phyloP scores from a whole-genome alignment of 2,113 vertebrate genomes.

The Chelonoidis abingdonii region DNA sequence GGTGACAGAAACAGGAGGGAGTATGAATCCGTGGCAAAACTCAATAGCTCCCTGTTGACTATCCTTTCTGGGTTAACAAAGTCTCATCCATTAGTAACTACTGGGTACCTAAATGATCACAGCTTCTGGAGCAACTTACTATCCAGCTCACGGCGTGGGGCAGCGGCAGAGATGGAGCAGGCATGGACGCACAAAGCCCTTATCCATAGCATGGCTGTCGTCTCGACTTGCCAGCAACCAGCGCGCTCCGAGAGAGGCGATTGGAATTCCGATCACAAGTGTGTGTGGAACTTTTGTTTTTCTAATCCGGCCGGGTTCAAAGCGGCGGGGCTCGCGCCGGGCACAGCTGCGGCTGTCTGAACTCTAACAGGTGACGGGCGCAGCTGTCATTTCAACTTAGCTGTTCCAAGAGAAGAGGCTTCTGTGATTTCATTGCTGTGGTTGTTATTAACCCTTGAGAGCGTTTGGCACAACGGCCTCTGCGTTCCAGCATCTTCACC shows the following conservation, averaged over 20 bases:
- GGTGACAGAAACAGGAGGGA: too few relatives aligned
- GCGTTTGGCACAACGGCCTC: background rate
- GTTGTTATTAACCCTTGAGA: background rate
- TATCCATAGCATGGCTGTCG: background rate
- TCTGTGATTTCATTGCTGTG: background rate
- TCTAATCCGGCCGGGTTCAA: constrained; percentile 62
- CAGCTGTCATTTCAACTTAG: constrained; percentile 64
- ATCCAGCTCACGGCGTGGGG: background rate
- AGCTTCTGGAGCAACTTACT: background rate
- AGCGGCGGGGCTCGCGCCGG: constrained; percentile 27
- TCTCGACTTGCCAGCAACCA: background rate
- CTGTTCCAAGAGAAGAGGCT: background rate
- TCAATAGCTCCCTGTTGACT: too few relatives aligned
- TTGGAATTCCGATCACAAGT: constrained; percentile 67
- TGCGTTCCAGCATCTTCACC: background rate
- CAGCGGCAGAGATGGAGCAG: background rate
- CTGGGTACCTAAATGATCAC: background rate
- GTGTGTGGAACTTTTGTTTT: constrained; percentile 12
- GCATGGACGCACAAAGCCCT: background rate
- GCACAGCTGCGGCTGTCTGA: constrained; percentile 70
- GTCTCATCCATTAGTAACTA: background rate
- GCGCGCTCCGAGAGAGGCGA: background rate
- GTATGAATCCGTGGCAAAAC: too few relatives aligned
- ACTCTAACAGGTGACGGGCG: constrained; percentile 71
- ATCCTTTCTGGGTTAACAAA: background rate